Evolutionary conservation across 2,888 invertebrate genomes (phyloP).

Genomic region (Eupithecia dodoneata): DNA sequence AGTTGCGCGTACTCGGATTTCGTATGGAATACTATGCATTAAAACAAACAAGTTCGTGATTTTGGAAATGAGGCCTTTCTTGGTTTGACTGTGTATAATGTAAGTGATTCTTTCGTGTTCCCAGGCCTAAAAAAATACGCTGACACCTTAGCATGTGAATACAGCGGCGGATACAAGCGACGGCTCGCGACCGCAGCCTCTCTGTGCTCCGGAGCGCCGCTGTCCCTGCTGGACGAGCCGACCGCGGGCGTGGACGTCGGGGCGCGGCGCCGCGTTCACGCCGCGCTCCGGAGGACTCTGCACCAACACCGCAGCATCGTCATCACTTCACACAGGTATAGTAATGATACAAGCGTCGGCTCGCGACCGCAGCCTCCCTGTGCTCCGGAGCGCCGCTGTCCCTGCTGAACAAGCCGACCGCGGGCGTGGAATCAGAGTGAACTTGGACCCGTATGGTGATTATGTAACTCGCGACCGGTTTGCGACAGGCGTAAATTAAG

Average conservation of each 20-base stretch:
- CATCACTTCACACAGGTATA: constrained; percentile 84
- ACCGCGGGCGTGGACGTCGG: constrained; percentile 89
- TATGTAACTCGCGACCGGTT: too few relatives aligned
- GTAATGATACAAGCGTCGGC: constrained; percentile 86
- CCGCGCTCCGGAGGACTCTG: constrained; percentile 79
- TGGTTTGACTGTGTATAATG: neutral
- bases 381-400: constrained; percentile 85
- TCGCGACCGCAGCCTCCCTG: constrained; percentile 54
- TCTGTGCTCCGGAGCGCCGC: constrained; percentile 78
- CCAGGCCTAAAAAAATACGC: constrained; percentile 1
- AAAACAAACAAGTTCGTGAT: neutral
- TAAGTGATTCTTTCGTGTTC: neutral
- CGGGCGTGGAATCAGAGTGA: constrained; percentile 83
- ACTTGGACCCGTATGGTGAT: too few relatives aligned
- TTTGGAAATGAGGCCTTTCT: neutral
- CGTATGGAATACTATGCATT: neutral
- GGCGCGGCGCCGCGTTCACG: constrained; percentile 87
- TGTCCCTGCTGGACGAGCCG: constrained; percentile 90
- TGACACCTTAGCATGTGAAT: constrained; percentile 50
- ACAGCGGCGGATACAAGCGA: constrained; percentile 90
- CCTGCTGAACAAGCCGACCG: constrained; percentile 90
- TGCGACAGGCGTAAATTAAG: too few relatives aligned
- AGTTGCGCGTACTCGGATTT: too few relatives aligned
- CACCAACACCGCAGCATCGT: constrained; percentile 83
- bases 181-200: constrained; percentile 68